These are phyloP conservation scores for Pachypanchax playfairii DNA, from an alignment of 2,113 vertebrate genomes.

Conservation along the genomic window DNA sequence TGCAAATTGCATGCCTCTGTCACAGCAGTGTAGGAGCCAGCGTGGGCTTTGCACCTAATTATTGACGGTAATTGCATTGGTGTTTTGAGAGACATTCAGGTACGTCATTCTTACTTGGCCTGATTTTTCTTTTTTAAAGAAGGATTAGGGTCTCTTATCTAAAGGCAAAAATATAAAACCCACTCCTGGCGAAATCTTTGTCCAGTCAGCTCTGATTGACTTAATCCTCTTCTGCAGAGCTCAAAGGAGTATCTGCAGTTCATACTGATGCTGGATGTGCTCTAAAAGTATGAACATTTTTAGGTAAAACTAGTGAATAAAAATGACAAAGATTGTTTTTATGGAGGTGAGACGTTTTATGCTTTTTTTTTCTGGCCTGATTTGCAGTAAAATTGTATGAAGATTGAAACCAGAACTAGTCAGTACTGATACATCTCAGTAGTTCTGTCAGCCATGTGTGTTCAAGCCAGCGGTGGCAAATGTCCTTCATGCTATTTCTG, in stretches of 20 bases:
- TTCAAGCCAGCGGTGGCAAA: constrained; percentile 40
- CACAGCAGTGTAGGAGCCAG: neutral
- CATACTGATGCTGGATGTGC: neutral
- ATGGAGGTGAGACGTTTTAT: neutral
- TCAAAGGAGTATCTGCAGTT: constrained; percentile 4
- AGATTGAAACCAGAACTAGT: constrained; percentile 11
- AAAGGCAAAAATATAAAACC: constrained; percentile 28
- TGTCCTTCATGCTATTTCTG: constrained; percentile 54
- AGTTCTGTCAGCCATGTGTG: constrained; percentile 29
- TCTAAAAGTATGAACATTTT: too few relatives aligned
- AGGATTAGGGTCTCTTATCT: constrained; percentile 48
- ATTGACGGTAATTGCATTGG: neutral
- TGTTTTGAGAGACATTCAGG: constrained; percentile 39
- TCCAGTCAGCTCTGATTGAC: constrained; percentile 33
- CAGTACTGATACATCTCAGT: constrained; percentile 19
- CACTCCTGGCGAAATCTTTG: constrained; percentile 27
- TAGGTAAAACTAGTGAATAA: too few relatives aligned
- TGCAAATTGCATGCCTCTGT: constrained; percentile 21
- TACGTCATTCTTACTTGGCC: constrained; percentile 20
- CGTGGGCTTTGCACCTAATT: neutral
- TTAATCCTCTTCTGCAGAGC: constrained; percentile 38
- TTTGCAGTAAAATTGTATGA: constrained; percentile 21
- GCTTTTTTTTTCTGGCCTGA: neutral
- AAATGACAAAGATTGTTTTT: neutral
- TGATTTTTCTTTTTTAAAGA: constrained; percentile 28